Conservation (phyloP, 2,113 vertebrate species). For the Numenius arquata region DNA sequence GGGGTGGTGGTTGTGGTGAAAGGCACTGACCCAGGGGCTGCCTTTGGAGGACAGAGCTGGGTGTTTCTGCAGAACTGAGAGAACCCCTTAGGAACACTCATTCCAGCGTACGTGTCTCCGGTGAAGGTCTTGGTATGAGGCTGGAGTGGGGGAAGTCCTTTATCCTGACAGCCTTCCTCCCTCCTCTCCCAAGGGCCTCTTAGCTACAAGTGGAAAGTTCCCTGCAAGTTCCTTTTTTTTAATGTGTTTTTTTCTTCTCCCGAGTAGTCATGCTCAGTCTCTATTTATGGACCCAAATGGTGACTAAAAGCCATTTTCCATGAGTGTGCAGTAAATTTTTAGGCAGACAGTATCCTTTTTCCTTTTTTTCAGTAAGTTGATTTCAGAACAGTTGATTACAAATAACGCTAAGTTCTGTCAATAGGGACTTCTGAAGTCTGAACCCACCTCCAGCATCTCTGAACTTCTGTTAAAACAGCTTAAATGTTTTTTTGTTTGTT, state of each 20-base stretch:
- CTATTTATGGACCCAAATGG: neutral
- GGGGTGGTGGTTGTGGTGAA: neutral
- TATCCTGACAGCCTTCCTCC: neutral
- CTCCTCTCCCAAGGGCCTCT: slow-evolving; percentile 15
- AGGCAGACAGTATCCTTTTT: neutral
- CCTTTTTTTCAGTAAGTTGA: neutral
- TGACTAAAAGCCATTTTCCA: neutral
- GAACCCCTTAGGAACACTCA: rapidly evolving
- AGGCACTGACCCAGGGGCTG: neutral
- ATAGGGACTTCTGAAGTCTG: neutral
- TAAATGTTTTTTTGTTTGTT: neutral
- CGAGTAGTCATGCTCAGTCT: neutral
- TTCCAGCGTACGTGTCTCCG: neutral
- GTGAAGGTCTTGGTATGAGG: neutral
- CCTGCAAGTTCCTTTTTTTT: neutral
- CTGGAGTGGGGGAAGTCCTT: neutral
- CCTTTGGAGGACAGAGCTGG: neutral
- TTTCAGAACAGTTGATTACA: neutral
- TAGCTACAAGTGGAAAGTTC: slow-evolving; percentile 43
- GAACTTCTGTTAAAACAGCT: neutral
- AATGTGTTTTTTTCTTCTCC: neutral
- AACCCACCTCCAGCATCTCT: neutral
- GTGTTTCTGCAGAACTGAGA: neutral
- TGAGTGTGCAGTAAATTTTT: neutral
- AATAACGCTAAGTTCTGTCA: rapidly evolving